A percentile compares a stretch with the other conserved stretches of the same genome.
Evolutionary conservation across 2,888 invertebrate species (phyloP).

Genomic region (Sycophila texana): DNA sequence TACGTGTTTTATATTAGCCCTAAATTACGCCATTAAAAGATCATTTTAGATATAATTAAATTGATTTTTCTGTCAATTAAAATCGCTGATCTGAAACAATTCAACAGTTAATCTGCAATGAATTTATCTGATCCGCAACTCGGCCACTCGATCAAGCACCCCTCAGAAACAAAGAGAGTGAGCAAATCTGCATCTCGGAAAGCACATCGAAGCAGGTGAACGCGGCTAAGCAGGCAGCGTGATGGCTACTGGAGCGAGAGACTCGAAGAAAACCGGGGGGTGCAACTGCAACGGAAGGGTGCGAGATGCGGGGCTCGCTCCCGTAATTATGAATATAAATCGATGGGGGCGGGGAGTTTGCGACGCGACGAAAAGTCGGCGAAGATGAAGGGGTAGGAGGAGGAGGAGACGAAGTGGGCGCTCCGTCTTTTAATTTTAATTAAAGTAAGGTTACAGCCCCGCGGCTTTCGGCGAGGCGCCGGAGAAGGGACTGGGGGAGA

Average conservation of each 20-base stretch:
- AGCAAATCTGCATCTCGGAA: neutral
- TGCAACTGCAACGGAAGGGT: constrained; percentile 61
- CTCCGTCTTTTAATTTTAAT: constrained; percentile 75
- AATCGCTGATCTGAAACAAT: no score
- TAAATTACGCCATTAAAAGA: no score
- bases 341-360: constrained; percentile 59
- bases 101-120: no score
- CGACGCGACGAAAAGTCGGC: constrained; percentile 41
- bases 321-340: constrained; percentile 74
- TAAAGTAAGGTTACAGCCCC: constrained; percentile 67
- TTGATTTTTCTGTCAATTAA: no score
- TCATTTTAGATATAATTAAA: no score
- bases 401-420: constrained; percentile 58
- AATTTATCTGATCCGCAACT: no score
- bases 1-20: no score
- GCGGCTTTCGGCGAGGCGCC: constrained; percentile 13
- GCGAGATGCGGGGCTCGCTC: constrained; percentile 44
- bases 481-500: neutral
- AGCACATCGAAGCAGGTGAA: neutral
- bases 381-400: no score
- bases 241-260: neutral
- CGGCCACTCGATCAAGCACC: no score
- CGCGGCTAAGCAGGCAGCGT: neutral
- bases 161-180: neutral
- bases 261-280: constrained; percentile 24